Evolutionary conservation across 2,797 vertebrate genomes (phyloP), one percentile per base, ranked within the genome.

Genomic region (Rhodeus uyekii): DNA sequence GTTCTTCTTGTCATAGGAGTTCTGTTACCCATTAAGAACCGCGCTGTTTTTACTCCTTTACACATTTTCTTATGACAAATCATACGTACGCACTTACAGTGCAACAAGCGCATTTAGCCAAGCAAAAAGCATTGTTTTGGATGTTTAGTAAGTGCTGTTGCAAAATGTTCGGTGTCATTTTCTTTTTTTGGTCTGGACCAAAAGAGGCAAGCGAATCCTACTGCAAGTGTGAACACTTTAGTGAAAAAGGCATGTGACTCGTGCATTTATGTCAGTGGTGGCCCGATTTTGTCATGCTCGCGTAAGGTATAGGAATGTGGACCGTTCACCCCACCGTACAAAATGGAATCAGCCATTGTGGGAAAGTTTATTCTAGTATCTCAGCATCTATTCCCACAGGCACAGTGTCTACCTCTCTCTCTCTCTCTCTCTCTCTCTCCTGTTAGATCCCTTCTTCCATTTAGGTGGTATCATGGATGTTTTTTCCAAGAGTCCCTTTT

Each of bases 311-410:
- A 84, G 85, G 85, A 85, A 86, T 78, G 90, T 91, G 86, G 85
- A 87, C 42, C 86, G 32, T 44, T 50, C 12, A 22, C 13, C 22
- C 22, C 53, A 67, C 58, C 18, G 42, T 76, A 32, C 38, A 83
- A 63, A n/a, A 80, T 29, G 39, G 46, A 55, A 58, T 42, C 48
- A 22, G 84, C 78, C 75, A 87, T 88, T 90, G 88, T 92, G 92
- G 90, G 92, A 93, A 93, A 92, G 93, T 93, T 93, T 94, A 90
- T 76, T 53, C 19, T 84, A 42, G 71, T 46, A 48, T 27, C 3
- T 44, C 64, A 42, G 58, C 44, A 81, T 63, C 61, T 69, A 50
- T 53, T 75, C 19, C 39, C 29, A 55, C n/a, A 34, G 18, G n/a
- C 38, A 38, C 42, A 55, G 50, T 69, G 36, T 81, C 27, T 79